Evolutionary conservation across 2,888 invertebrate genomes (phyloP), one percentile per base, ranked within the genome.

Genomic region (Geotrupes spiniger): DNA sequence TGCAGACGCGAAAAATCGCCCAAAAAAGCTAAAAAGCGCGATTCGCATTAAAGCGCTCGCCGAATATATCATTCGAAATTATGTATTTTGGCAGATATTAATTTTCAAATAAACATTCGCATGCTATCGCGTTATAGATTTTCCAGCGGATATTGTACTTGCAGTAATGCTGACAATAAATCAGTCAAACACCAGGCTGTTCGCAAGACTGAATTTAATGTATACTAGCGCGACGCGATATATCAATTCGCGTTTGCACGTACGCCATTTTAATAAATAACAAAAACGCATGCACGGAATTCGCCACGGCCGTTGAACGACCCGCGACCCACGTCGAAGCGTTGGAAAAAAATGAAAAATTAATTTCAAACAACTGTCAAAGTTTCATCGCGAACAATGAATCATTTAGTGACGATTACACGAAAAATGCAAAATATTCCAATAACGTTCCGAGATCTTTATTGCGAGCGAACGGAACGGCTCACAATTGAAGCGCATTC

Each of bases 171-270:
- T 27, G 33, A 43, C 36, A 43, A 43, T 43, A 43, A 43, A 43
- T 43, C 43, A 43, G 36, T 36, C 43, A 36, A 43, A 43, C 29
- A 25, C 33, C 43, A 43, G 43, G 43, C 43, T 21, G 36, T 43
- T 33, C 36, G 43, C 43, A 43, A 43, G 43, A 43, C 43, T 43
- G 43, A 29, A 36, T 43, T 43, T 43, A 43, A 43, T 43, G 43
- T 28, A 14, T 40, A 26, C 26, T 27, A 40, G 26, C 40, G 10
- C 40, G 28, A 27, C 28, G 40, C n/a, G 14, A 28, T 40, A 40
- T 15, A 40, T 40, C 21, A 25, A 39, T 25, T 39, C 26, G 39
- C 11, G 21, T 39, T 39, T 39, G 21, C 39, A 12, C 26, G 39
- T 39, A 39, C 21, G 39, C 39, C n/a, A 10, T 25, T 21, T 25